Base-by-base conservation (phyloP, 2,113 vertebrate species). In the Cichladusa arquata region DNA sequence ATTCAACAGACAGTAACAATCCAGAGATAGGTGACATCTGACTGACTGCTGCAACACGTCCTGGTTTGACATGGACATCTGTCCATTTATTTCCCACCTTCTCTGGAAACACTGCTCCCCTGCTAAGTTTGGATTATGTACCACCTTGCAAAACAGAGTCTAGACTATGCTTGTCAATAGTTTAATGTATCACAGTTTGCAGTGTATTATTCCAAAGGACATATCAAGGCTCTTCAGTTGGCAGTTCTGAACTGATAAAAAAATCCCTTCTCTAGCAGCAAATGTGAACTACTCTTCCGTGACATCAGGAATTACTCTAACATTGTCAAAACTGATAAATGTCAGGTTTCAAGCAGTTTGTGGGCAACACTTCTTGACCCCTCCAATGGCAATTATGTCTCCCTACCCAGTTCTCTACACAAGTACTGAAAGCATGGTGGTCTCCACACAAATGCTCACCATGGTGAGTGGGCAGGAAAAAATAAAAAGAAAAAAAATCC, bases 401-500 rank as follows among this genome's bases (percentile, higher is more conserved):
- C 23, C 23, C 16, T 2, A 3, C 26, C 33, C 65, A 76, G 33
- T 31, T 79, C 51, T 45, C 79, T 34, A 19, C 34, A 45, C 6
- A 20, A 47, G 60, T 23, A 24, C 44, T 38, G 65, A 76, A 4
- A 50, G 14, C 38, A 62, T 33, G 42, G 34, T 6, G 7, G 19
- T 62, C 44, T 9, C 11, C n/a, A 58, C 11, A 60, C 0, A 2
- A 78, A 81, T 1, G 11, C 38, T 66, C 42, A 47, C 29, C 34
- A 26, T 2, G 12, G 15, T 14, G 31, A 90, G 10, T 4, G 7
- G 25, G 17, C 8, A 65, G 14, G 14, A 22, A 42, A 42, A 24
- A 44, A 26, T 13, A 6, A 22, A 15, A 47, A 17, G 0, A 6
- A 15, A 31, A 33, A 48, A 13, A 28, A 48, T 1, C 1, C 19